Evolutionary conservation across 1,140 invertebrate species (phyloP).

Genomic region (Lerema accius): DNA sequence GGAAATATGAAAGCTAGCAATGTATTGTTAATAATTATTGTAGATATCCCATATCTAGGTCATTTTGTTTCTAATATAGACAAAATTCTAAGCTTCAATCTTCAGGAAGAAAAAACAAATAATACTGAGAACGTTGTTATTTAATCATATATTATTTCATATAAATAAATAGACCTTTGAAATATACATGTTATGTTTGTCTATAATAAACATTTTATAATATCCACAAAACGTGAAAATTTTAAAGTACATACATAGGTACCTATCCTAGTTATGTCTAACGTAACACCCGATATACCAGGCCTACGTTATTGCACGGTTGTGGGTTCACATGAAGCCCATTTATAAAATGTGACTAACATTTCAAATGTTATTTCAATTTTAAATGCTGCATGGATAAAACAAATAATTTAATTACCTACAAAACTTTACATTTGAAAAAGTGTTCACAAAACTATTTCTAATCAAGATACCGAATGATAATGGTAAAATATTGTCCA

Average conservation of each 20-base stretch:
- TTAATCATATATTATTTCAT: conserved; percentile 70
- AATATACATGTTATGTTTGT: conserved; percentile 58
- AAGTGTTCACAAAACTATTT: too few species aligned
- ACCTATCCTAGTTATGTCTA: conserved; percentile 13
- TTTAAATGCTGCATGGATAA: too few species aligned
- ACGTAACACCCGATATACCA: conserved; percentile 10
- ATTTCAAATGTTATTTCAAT: not conserved
- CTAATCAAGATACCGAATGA: too few species aligned
- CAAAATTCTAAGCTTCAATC: too few species aligned
- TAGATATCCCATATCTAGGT: too few species aligned
- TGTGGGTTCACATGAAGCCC: conserved; percentile 14
- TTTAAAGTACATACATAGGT: conserved; percentile 41
- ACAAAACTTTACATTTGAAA: too few species aligned
- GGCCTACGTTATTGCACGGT: conserved; percentile 31
- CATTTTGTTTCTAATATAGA: not conserved
- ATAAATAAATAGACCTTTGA: conserved; percentile 71
- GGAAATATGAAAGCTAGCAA: too few species aligned
- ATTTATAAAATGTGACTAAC: conserved; percentile 7
- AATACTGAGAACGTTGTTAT: conserved; percentile 41
- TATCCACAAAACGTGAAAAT: conserved; percentile 52
- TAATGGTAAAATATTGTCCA: too few species aligned
- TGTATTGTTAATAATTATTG: too few species aligned
- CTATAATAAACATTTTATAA: conserved; percentile 60
- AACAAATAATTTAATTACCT: too few species aligned
- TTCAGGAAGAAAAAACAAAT: not conserved